Evolutionary conservation across 2,888 invertebrate genomes (phyloP), one percentile per base, ranked within the genome.

Genomic region (Lydus trimaculatus): DNA sequence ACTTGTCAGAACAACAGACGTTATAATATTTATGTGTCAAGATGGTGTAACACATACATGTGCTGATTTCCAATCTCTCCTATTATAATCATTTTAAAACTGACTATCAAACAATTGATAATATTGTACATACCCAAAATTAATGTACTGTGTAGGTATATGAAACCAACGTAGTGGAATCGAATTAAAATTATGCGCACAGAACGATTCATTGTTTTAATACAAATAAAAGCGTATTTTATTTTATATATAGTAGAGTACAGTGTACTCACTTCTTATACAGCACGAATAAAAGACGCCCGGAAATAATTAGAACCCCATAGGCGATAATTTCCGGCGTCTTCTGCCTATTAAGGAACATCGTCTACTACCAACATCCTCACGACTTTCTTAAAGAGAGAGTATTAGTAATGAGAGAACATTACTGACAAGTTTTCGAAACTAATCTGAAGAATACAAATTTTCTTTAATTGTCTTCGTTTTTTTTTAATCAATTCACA

Each of bases 261-360:
- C 65, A 58, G 31, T 31, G 8, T 36, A 43, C 31, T 23, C 66
- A 43, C 70, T 70, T 72, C 64, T 17, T 20, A 1, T 52, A 6
- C 4, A 48, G 48, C 71, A 72, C 70, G 67, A 52, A 75, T 77
- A 75, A 74, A 75, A 72, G 75, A 76, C 79, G 74, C 73, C 78
- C 78, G 81, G 81, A 82, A 80, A 81, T 80, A 82, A 82, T 82
- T 82, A 82, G 80, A 78, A 74, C 79, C 81, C 81, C 78, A 79
- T 78, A 77, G 81, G 81, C 81, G 80, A 82, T 82, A 80, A 81
- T 82, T 82, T 82, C 82, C 82, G 79, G 77, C 75, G 79, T 80
- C 79, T 80, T 80, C 80, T 79, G 79, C 79, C 80, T 80, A 80
- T 81, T 81, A 81, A 78, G 76, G 77, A 73, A 74, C 75, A 75